Conservation (phyloP, 2,888 invertebrate species). For the Cryptus armator region DNA sequence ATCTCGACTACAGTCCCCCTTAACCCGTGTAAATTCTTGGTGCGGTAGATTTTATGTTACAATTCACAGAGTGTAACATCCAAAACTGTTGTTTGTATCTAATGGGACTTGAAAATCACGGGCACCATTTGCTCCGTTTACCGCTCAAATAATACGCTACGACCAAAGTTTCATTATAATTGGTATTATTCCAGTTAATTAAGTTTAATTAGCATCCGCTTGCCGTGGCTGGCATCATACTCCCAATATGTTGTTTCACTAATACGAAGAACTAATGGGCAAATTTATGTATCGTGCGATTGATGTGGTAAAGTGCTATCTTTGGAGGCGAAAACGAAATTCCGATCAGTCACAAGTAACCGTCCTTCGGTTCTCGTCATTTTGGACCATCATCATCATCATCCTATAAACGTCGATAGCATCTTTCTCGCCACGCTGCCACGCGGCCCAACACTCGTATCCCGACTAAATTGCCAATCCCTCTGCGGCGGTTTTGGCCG, state of each 20-base stretch:
- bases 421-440: conserved; percentile 4
- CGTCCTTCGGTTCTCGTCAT: background rate
- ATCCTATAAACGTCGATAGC: conserved; percentile 5
- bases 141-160: background rate
- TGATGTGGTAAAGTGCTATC: background rate
- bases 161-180: background rate
- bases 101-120: background rate
- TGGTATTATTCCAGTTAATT: background rate
- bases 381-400: background rate
- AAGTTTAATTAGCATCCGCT: no score
- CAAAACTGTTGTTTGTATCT: background rate
- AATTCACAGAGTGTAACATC: background rate
- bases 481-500: conserved; percentile 69
- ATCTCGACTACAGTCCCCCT: background rate
- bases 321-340: background rate
- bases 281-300: background rate
- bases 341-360: background rate
- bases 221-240: no score
- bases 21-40: background rate
- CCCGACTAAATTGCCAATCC: conserved; percentile 74
- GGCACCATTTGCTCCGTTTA: background rate
- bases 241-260: no score
- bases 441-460: conserved; percentile 60
- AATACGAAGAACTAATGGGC: background rate
- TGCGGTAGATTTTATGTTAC: background rate